phyloP scores from a whole-genome alignment of 2,113 vertebrate genomes.

The Morone saxatilis region DNA sequence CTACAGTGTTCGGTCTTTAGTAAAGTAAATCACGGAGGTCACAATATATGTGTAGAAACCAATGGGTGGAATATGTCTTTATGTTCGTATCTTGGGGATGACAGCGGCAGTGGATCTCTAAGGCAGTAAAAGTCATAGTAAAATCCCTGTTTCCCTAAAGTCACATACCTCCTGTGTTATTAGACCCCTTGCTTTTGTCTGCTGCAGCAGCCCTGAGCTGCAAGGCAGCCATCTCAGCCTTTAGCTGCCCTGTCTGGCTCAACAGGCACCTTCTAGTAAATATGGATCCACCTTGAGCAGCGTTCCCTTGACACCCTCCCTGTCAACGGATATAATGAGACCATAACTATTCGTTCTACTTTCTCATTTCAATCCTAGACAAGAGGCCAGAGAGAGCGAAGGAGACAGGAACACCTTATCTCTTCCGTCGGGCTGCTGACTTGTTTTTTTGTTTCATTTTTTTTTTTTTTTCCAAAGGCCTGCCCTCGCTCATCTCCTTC shows the following conservation, averaged over 20 bases:
- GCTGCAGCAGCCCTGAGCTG: conserved; percentile 8
- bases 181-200: conserved; percentile 42
- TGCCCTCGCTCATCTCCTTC: conserved; percentile 9
- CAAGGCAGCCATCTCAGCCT: conserved; percentile 29
- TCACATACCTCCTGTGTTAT: conserved; percentile 42
- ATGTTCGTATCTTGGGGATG: conserved; percentile 23
- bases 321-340: conserved; percentile 71
- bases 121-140: conserved; percentile 51
- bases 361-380: conserved; percentile 59
- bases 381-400: conserved; percentile 29
- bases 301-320: conserved; percentile 37
- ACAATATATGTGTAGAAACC: conserved; percentile 13
- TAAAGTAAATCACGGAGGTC: conserved; percentile 2
- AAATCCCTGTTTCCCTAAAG: conserved; percentile 52
- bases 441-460: conserved; percentile 26
- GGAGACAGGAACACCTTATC: conserved; percentile 35
- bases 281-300: conserved; percentile 54
- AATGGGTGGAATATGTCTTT: conserved; percentile 17
- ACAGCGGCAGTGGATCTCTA: conserved; percentile 37
- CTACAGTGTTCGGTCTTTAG: not conserved
- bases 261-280: conserved; percentile 60
- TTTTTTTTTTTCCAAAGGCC: not conserved
- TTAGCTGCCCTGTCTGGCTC: conserved; percentile 44
- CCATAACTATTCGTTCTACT: conserved; percentile 66
- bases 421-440: conserved; percentile 7